A percentile compares a stretch with the other conserved stretches of the same genome.
Evolutionary conservation across 2,113 vertebrate genomes (phyloP).

Genomic region (Percopsis transmontana): DNA sequence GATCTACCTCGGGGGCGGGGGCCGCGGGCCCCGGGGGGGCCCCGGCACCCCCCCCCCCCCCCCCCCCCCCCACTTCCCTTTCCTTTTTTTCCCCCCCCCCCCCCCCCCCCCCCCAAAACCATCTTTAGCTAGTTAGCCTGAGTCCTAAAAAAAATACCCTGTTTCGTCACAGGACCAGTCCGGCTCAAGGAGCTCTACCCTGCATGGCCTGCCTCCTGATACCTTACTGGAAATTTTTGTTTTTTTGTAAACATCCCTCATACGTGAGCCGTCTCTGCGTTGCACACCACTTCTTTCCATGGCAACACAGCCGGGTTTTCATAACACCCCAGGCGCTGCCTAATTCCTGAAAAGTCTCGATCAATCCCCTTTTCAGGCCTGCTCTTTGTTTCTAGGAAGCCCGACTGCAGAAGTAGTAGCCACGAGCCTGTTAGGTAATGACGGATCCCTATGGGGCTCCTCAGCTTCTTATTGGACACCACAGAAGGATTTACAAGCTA

Average conservation of each 20-base stretch:
- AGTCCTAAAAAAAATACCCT: constrained; percentile 22
- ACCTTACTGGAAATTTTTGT: constrained; percentile 73
- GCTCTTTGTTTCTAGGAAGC: constrained; percentile 30
- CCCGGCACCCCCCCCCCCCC: too few species aligned
- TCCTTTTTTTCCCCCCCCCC: background rate
- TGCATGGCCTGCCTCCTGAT: constrained; percentile 48
- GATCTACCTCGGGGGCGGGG: too few species aligned
- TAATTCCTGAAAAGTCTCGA: constrained; percentile 29
- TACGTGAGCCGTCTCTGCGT: constrained; percentile 51
- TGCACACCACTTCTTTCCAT: constrained; percentile 58
- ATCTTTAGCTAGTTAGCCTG: constrained; percentile 44
- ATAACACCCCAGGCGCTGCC: constrained; percentile 53
- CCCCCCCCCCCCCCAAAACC: background rate
- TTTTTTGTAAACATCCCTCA: constrained; percentile 70
- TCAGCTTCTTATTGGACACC: constrained; percentile 61
- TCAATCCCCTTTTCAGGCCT: constrained; percentile 8
- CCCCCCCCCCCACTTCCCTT: background rate
- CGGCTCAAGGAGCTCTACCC: constrained; percentile 20
- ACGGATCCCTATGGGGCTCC: constrained; percentile 49
- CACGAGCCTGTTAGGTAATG: constrained; percentile 53
- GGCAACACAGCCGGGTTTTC: constrained; percentile 61
- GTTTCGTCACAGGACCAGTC: constrained; percentile 28
- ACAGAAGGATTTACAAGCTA: constrained; percentile 62
- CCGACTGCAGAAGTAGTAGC: constrained; percentile 44
- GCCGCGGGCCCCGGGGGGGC: too few species aligned